Percentiles rank a stretch among this genome's conserved stretches.
Evolutionary conservation across 2,113 vertebrate species (phyloP).

Genomic region (Tautogolabrus adspersus): DNA sequence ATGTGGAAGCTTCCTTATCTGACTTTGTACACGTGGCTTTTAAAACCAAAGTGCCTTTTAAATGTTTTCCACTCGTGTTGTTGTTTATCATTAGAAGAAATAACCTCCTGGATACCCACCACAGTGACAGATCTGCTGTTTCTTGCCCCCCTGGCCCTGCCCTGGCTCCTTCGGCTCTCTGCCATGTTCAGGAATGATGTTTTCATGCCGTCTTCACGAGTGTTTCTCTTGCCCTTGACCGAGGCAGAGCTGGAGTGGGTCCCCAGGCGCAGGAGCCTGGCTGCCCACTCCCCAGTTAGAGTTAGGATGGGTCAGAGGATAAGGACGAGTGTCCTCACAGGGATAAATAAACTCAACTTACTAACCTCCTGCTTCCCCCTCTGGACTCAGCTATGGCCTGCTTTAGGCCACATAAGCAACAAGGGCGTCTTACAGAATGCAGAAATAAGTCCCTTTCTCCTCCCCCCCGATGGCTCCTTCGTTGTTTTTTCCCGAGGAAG

Average conservation of each 20-base stretch:
- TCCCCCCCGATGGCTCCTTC: neutral
- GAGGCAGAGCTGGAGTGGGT: slow-evolving; percentile 6
- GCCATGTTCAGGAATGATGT: slow-evolving; percentile 4
- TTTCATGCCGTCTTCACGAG: slow-evolving; percentile 17
- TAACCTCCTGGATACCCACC: slow-evolving; percentile 21
- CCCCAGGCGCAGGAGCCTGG: slow-evolving; percentile 21
- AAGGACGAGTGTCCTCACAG: slow-evolving; percentile 41
- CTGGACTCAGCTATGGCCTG: neutral
- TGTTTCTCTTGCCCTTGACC: slow-evolving; percentile 35
- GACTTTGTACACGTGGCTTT: neutral
- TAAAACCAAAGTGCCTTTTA: slow-evolving; percentile 8
- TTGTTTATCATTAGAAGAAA: slow-evolving; percentile 18
- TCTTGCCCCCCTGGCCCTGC: neutral
- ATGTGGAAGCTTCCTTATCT: neutral
- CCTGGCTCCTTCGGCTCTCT: neutral
- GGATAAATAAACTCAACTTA: slow-evolving; percentile 39
- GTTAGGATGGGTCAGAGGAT: slow-evolving; percentile 32
- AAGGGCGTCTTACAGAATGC: neutral
- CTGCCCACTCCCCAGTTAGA: slow-evolving; percentile 7
- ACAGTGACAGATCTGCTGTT: slow-evolving; percentile 29
- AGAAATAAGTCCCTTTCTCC: neutral
- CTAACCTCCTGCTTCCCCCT: neutral
- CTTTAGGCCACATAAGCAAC: neutral
- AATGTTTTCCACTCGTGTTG: slow-evolving; percentile 6
- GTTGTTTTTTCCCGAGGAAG: neutral